These are phyloP conservation scores for Herminia tarsipennalis DNA, from an alignment of 2,888 invertebrate species.

Conservation along the genomic window DNA sequence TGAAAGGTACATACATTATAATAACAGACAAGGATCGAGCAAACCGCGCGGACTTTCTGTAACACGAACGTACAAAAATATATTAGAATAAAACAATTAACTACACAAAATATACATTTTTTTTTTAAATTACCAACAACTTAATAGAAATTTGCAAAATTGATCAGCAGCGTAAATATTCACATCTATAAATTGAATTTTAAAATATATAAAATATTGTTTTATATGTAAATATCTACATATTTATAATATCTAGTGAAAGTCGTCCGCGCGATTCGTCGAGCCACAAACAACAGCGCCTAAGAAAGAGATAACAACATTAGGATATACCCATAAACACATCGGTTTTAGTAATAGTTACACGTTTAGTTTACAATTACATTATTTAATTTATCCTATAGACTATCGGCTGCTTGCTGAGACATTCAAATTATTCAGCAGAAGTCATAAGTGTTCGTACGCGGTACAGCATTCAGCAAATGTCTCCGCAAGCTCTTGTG, in stretches of 20 bases:
- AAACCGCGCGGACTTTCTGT: slow-evolving; percentile 57
- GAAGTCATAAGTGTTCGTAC: slow-evolving; percentile 42
- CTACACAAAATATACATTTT: slow-evolving; percentile 28
- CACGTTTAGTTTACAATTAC: slow-evolving; percentile 67
- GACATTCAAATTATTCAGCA: slow-evolving; percentile 48
- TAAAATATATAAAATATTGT: slow-evolving; percentile 13
- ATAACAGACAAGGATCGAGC: slow-evolving; percentile 71
- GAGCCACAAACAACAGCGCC: slow-evolving; percentile 81
- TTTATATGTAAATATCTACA: slow-evolving; percentile 20
- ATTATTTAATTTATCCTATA: slow-evolving; percentile 55
- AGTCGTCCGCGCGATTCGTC: slow-evolving; percentile 60
- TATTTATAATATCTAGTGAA: slow-evolving; percentile 23
- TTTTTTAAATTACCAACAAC: slow-evolving; percentile 27
- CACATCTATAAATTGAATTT: slow-evolving; percentile 16
- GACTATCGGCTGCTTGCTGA: slow-evolving; percentile 61
- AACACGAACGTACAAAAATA: slow-evolving; percentile 32
- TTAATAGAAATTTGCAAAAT: slow-evolving; percentile 22
- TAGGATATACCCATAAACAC: slow-evolving; percentile 79
- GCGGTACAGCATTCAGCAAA: slow-evolving; percentile 37
- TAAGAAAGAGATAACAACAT: slow-evolving; percentile 85
- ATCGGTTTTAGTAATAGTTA: slow-evolving; percentile 68
- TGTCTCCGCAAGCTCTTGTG: slow-evolving; percentile 65
- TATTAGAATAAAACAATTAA: slow-evolving; percentile 32
- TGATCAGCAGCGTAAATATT: slow-evolving; percentile 24
- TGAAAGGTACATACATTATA: slow-evolving; percentile 71